These are phyloP conservation scores for Acleris emargana DNA, from an alignment of 2,888 invertebrate genomes.

Conservation along the genomic window DNA sequence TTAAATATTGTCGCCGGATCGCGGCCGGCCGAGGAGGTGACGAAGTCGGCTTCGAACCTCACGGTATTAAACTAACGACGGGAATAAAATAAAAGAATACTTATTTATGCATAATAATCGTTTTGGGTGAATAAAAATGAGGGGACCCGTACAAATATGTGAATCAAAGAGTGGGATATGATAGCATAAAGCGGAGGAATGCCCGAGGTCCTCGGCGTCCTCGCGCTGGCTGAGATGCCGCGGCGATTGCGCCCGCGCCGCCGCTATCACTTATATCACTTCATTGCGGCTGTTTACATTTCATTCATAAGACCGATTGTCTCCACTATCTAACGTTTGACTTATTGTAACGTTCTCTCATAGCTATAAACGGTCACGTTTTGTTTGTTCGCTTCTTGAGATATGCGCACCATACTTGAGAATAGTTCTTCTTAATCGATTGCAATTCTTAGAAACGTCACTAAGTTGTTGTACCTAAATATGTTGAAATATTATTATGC, in stretches of 20 bases:
- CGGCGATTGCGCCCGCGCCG: constrained; percentile 65
- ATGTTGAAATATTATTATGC: too few species aligned
- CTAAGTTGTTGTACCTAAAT: too few species aligned
- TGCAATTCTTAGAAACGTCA: too few species aligned
- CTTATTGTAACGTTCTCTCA: constrained; percentile 8
- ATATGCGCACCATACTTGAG: not conserved
- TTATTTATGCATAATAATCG: constrained; percentile 80
- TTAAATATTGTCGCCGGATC: constrained; percentile 76
- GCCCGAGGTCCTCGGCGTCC: constrained; percentile 41
- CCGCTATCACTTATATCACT: constrained; percentile 77
- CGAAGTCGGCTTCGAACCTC: constrained; percentile 66
- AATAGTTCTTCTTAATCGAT: not conserved
- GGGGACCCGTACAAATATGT: constrained; percentile 76
- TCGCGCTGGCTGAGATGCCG: constrained; percentile 68
- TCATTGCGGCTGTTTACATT: constrained; percentile 80
- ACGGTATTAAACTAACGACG: constrained; percentile 77
- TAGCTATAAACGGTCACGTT: not conserved
- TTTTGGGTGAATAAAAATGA: constrained; percentile 78
- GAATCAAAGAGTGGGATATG: constrained; percentile 76
- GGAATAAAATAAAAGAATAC: constrained; percentile 77
- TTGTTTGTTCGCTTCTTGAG: not conserved
- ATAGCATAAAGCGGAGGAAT: constrained; percentile 67
- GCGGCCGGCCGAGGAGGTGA: constrained; percentile 70
- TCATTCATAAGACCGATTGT: constrained; percentile 75
- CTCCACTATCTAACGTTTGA: constrained; percentile 39